Evolutionary conservation across 2,113 vertebrate species (phyloP).

Genomic region (Archocentrus centrarchus): DNA sequence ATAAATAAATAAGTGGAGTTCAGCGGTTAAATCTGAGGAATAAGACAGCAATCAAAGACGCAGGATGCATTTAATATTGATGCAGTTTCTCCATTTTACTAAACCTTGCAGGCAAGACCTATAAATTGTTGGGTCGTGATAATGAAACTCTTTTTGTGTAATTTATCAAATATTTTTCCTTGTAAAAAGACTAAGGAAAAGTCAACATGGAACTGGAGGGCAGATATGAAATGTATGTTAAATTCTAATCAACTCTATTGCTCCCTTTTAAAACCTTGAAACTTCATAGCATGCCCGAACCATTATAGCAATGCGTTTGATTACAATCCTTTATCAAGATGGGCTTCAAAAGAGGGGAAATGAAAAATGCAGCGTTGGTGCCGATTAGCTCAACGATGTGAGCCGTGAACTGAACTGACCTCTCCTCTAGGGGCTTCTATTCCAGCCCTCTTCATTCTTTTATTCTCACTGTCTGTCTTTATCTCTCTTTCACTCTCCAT

Average conservation of each 20-base stretch:
- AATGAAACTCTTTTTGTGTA: slow-evolving; percentile 11
- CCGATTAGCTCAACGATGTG: slow-evolving; percentile 56
- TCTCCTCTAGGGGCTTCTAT: slow-evolving; percentile 29
- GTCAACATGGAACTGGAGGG: slow-evolving; percentile 10
- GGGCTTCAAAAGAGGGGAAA: slow-evolving; percentile 47
- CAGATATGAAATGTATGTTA: not conserved
- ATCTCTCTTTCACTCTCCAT: not conserved
- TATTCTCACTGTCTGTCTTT: slow-evolving; percentile 1
- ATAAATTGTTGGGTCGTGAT: slow-evolving; percentile 18
- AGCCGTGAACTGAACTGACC: slow-evolving; percentile 57
- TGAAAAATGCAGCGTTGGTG: slow-evolving; percentile 34
- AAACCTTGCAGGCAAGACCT: not conserved
- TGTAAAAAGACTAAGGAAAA: not conserved
- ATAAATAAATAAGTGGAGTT: not conserved
- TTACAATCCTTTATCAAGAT: slow-evolving; percentile 29
- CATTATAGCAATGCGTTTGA: slow-evolving; percentile 17
- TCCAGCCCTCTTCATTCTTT: slow-evolving; percentile 1
- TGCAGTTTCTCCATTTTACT: slow-evolving; percentile 31
- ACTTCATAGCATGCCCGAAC: not conserved
- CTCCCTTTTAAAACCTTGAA: slow-evolving; percentile 11
- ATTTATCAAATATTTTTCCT: not conserved
- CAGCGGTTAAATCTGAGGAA: slow-evolving; percentile 27
- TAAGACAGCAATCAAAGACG: slow-evolving; percentile 27
- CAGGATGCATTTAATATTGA: slow-evolving; percentile 43
- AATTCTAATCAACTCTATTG: slow-evolving; percentile 1